Conservation (phyloP, 2,113 vertebrate species). For the Sebastes schlegelii region DNA sequence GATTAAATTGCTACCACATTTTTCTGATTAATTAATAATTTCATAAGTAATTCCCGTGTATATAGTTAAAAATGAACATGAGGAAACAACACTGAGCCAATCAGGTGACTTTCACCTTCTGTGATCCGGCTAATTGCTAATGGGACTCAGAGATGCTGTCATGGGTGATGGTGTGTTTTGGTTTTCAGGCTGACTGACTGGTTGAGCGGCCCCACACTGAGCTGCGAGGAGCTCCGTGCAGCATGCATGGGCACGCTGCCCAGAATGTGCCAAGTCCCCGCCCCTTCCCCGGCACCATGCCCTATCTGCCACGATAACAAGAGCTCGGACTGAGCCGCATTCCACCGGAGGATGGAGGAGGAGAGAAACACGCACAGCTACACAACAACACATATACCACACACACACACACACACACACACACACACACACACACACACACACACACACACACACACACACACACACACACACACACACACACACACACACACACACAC, state of each 20-base stretch:
- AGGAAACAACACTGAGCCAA: constrained; percentile 3
- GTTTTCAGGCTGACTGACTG: constrained; percentile 34
- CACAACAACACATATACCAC: constrained; percentile 13
- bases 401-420: constrained; percentile 9
- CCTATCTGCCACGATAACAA: constrained; percentile 76
- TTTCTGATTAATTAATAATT: not conserved
- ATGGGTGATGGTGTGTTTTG: constrained; percentile 13
- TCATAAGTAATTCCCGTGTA: not conserved
- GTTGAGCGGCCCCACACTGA: constrained; percentile 40
- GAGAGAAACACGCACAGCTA: constrained; percentile 33
- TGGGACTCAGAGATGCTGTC: constrained; percentile 25
- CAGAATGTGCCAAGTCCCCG: constrained; percentile 68
- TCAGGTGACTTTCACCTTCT: not conserved
- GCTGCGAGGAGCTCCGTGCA: constrained; percentile 31
- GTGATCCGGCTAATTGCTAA: constrained; percentile 23
- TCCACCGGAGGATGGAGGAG: constrained; percentile 64
- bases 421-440: constrained; percentile 34
- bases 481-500: constrained; percentile 26
- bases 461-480: constrained; percentile 24
- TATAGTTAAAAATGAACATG: not conserved
- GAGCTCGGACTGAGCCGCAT: constrained; percentile 64
- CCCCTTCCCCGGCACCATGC: constrained; percentile 51
- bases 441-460: constrained; percentile 15
- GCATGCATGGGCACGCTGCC: constrained; percentile 67
- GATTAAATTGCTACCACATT: not conserved